phyloP scores from a whole-genome alignment of 2,113 vertebrate genomes.

The Tetrax tetrax region DNA sequence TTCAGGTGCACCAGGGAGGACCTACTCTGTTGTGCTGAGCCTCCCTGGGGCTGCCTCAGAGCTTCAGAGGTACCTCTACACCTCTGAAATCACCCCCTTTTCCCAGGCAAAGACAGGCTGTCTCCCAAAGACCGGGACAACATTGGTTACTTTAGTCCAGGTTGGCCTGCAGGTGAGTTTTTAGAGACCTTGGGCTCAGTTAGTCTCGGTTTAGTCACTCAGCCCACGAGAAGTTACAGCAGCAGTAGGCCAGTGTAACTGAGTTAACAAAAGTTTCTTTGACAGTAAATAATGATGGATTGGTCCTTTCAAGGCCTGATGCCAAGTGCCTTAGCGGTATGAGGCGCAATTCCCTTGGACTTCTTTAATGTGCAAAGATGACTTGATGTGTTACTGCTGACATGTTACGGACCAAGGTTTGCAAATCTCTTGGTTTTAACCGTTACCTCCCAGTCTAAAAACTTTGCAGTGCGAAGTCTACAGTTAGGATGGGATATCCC shows the following conservation, averaged over 20 bases:
- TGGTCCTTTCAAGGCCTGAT: not conserved
- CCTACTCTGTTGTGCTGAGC: not conserved
- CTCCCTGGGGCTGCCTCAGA: not conserved
- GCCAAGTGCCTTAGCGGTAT: not conserved
- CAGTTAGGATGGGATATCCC: slow-evolving; percentile 4
- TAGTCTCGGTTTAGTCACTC: not conserved
- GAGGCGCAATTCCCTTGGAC: not conserved
- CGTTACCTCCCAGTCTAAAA: not conserved
- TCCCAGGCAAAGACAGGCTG: not conserved
- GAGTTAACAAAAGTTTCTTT: not conserved
- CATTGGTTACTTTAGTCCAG: not conserved
- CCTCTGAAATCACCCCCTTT: not conserved
- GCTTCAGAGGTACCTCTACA: not conserved
- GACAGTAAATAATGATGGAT: not conserved
- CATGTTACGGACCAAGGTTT: not conserved
- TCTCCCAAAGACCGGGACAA: not conserved
- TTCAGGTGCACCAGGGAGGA: not conserved
- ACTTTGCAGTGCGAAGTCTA: not conserved
- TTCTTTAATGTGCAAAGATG: not conserved
- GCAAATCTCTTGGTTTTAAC: not conserved
- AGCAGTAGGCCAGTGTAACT: not conserved
- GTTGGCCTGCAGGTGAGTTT: not conserved
- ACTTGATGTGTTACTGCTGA: not conserved
- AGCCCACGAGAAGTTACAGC: not conserved
- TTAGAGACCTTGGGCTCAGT: not conserved